Base-by-base conservation (phyloP, 37 sponge, comb jelly and placozoan species). In the Oopsacas minuta region DNA sequence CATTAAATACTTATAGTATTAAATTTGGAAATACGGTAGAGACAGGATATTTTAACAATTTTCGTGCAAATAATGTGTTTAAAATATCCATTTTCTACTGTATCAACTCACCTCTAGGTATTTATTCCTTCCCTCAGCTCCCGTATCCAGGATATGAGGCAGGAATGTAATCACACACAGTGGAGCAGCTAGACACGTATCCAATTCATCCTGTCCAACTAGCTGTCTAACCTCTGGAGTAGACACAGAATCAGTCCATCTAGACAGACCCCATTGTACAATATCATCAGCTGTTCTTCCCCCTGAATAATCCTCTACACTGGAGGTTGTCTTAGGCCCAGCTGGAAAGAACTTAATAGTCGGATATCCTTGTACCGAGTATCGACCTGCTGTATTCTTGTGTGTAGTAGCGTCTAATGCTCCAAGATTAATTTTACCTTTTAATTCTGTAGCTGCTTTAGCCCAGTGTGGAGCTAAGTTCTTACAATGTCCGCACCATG, bases 401-500 rank as follows among this genome's bases (percentile, higher is more conserved):
- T 95, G 88, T 37, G 52, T 90, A 38, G 94, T 98, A 38, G 91
- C 94, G 84, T 95, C 99, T 51, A 91, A 85, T 81, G 91, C 94
- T 39, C 92, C 99, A n/a, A 92, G 83, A 81, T 89, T 93, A 53
- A 90, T 92, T 42, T 52, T 87, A 37, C 87, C 89, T 92, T 91
- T 82, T 36, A 85, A 92, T 69, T 86, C 88, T 22, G 91, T 90
- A 32, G 99, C 99, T 37, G 99, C 99, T 12, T 86, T 38, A 0
- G 91, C 90, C 99, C 94, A 95, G 37, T 93, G 90, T 35, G 91
- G 96, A 37, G 90, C 99, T 5, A 98, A 88, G 88, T 87, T 95
- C 92, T 98, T 98, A 38, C 99, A 98, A 84, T 98, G 99, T 1
- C 99, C 99, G 92, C 99, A 90, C 96, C 96, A 95, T 17, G 96